Base-by-base conservation (phyloP, 2,797 vertebrate genomes). In the Neostethus bicornis region DNA sequence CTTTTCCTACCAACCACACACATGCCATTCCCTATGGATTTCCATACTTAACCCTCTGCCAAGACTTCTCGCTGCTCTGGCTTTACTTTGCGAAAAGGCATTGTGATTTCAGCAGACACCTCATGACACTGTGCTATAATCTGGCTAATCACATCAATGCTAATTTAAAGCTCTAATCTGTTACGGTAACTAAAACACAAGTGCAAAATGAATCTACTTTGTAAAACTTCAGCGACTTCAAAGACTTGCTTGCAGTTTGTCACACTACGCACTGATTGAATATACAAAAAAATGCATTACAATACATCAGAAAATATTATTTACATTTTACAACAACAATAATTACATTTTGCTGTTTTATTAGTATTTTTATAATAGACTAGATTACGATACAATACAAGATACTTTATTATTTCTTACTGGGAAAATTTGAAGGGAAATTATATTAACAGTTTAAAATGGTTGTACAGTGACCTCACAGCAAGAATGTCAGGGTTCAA, bases 11-110 rank as follows among this genome's bases (percentile, higher is more conserved):
- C n/a, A n/a, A n/a, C 9, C 28, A 9, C 24, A 35, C 32, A 4
- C 35, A 45, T 16, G 37, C 7, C 54, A 24, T 26, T 50, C 29
- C 41, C 26, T 16, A 8, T 4, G n/a, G 19, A 60, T 77, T 73
- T 61, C 34, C n/a, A 37, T 25, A 70, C 72, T 19, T 46, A 51
- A 38, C 61, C 51, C 11, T 56, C 16, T 31, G 51, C 13, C 28
- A 51, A 7, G 19, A 41, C 7, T 19, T 32, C 9, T 0, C 25
- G 20, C 23, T 34, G 29, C 41, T 41, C 11, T 23, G 34, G n/a
- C 12, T 10, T 9, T 47, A 29, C 10, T 25, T 11, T 42, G 12
- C 37, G 23, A 24, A 12, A 14, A 44, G 1, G n/a, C 12, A 41
- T 11, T 6, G 12, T 13, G 13, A 11, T 50, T 29, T 38, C 16